Conservation (phyloP, 2,888 invertebrate genomes). For the Resseliella maxima region DNA sequence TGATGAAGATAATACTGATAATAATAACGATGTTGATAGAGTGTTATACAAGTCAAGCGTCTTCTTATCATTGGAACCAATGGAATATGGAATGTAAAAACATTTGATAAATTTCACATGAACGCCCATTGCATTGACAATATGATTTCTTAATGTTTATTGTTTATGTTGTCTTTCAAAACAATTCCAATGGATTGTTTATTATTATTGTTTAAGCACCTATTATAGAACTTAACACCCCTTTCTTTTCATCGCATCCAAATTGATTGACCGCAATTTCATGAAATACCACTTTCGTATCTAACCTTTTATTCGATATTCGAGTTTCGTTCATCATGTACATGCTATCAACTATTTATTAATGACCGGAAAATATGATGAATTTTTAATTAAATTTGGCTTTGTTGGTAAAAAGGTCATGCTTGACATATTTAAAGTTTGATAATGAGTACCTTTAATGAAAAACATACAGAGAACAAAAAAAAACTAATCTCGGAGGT, state of each 20-base stretch:
- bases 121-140: neutral
- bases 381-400: neutral
- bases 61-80: neutral
- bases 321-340: neutral
- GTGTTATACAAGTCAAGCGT: neutral
- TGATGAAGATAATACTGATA: neutral
- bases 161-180: slow-evolving; percentile 13
- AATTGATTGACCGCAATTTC: slow-evolving; percentile 26
- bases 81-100: neutral
- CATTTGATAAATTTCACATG: slow-evolving; percentile 1
- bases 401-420: neutral
- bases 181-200: neutral
- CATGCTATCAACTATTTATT: neutral
- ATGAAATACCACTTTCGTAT: neutral
- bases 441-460: too few species aligned
- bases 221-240: slow-evolving; percentile 31
- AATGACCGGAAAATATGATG: neutral
- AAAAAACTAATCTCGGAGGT: neutral
- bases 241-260: neutral
- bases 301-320: neutral
- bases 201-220: slow-evolving; percentile 32
- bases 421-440: too few species aligned
- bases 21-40: neutral
- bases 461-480: too few species aligned
- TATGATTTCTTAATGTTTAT: neutral